Evolutionary conservation across 2,888 invertebrate genomes (phyloP), one percentile per base, ranked within the genome.

Genomic region (Melieria picta): DNA sequence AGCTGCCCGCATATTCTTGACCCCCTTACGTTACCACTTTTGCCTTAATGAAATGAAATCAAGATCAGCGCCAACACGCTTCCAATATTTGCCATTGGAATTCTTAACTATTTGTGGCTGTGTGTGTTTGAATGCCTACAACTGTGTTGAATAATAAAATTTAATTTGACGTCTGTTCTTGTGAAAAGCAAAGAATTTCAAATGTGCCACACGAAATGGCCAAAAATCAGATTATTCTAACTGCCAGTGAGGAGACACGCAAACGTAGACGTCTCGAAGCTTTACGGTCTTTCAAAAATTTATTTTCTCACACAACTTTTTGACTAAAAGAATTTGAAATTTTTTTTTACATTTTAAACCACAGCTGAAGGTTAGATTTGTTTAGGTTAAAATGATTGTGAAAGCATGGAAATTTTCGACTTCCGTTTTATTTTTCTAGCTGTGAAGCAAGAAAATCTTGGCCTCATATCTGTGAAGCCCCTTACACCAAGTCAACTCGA

Each of bases 101-200:
- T 30, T 30, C 30, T 30, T 30, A 1, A 30, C 30, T 30, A 30
- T 30, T 30, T 30, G 30, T 30, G 30, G 2, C 30, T 30, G 30
- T 30, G 30, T 30, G 30, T 3, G 30, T 30, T 30, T 30, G 30
- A 30, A 30, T 30, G 30, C 0, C 30, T 30, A 30, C 30, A 30
- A 30, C 30, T 30, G 30, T 30, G 5, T 55, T 60, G 11, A 47
- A 45, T 52, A 61, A 71, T 69, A 65, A 74, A 74, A 65, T 66
- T 74, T 69, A 74, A 74, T 74, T 71, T 71, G 58, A 48, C 71
- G 61, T 57, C 52, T 42, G 65, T 64, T 69, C 71, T 61, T 48
- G 61, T 55, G 56, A 42, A 63, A 47, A 69, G 63, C 13, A 69
- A 69, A 69, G 63, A 69, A 57, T 69, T 69, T 62, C 42, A 48